A percentile compares a stretch with the other conserved stretches of the same genome.
Conservation (phyloP, 2,888 invertebrate species). For the Toxonevra muliebris region DNA sequence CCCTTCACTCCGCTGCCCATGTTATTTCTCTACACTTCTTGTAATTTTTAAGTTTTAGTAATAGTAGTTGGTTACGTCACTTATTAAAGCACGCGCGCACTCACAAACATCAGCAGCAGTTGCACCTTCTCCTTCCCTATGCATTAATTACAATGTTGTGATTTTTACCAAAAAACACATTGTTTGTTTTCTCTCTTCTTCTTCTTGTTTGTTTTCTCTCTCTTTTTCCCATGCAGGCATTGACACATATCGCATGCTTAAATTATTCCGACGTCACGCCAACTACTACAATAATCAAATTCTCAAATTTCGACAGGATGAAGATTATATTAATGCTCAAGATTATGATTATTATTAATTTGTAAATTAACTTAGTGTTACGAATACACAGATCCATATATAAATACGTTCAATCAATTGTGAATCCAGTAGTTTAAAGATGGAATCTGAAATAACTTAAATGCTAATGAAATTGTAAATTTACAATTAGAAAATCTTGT, state of each 20-base stretch:
- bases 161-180: conserved; percentile 29
- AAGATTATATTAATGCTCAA: conserved; percentile 38
- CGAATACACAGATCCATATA: background rate
- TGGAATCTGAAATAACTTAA: background rate
- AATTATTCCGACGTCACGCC: conserved; percentile 60
- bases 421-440: background rate
- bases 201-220: conserved; percentile 14
- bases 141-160: background rate
- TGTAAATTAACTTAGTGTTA: background rate
- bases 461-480: background rate
- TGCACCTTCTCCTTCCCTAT: too few relatives aligned
- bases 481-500: too few relatives aligned
- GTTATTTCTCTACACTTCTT: too few relatives aligned
- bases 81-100: background rate
- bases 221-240: conserved; percentile 54
- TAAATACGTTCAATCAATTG: conserved; percentile 18
- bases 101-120: background rate
- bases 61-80: conserved; percentile 5
- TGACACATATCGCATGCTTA: conserved; percentile 63
- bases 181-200: conserved; percentile 35
- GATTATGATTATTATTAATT: conserved; percentile 27
- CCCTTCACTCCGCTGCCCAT: too few relatives aligned
- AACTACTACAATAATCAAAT: conserved; percentile 60
- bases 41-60: background rate
- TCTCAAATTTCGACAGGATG: conserved; percentile 60